Percentiles rank a stretch among this genome's conserved stretches.
phyloP scores from a whole-genome alignment of 2,113 vertebrate genomes.

The Chloropsis hardwickii region DNA sequence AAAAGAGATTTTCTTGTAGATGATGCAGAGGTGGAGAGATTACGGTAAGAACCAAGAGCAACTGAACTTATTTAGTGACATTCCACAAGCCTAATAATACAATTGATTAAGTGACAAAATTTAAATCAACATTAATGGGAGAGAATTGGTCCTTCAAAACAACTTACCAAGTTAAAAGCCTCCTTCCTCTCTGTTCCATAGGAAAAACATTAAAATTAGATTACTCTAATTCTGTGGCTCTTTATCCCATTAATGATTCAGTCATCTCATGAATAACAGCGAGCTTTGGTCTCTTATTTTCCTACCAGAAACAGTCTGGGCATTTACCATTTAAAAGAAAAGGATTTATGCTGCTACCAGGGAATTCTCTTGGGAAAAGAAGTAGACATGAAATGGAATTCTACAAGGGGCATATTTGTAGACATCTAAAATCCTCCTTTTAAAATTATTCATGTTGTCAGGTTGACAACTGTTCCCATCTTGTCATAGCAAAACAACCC shows the following conservation, averaged over 20 bases:
- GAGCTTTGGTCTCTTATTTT: neutral
- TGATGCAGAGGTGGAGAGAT: slow-evolving; percentile 93
- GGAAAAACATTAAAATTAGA: neutral
- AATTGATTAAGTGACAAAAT: neutral
- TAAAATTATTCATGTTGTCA: neutral
- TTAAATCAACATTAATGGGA: neutral
- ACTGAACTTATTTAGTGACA: neutral
- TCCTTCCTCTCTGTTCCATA: neutral
- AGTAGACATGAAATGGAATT: neutral
- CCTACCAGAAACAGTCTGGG: neutral
- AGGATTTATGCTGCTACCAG: neutral
- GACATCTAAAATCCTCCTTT: neutral
- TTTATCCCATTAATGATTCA: neutral
- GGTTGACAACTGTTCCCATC: neutral
- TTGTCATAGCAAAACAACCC: neutral
- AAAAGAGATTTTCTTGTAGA: slow-evolving; percentile 98
- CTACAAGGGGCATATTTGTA: neutral
- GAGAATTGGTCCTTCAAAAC: neutral
- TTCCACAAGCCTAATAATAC: neutral
- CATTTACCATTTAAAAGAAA: neutral
- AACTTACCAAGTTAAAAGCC: neutral
- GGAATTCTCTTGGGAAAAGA: neutral
- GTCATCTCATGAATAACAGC: neutral
- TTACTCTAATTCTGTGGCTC: neutral
- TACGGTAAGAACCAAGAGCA: slow-evolving; percentile 77